These are phyloP conservation scores for Sialia sialis DNA, from an alignment of 2,113 vertebrate genomes.

Conservation along the genomic window DNA sequence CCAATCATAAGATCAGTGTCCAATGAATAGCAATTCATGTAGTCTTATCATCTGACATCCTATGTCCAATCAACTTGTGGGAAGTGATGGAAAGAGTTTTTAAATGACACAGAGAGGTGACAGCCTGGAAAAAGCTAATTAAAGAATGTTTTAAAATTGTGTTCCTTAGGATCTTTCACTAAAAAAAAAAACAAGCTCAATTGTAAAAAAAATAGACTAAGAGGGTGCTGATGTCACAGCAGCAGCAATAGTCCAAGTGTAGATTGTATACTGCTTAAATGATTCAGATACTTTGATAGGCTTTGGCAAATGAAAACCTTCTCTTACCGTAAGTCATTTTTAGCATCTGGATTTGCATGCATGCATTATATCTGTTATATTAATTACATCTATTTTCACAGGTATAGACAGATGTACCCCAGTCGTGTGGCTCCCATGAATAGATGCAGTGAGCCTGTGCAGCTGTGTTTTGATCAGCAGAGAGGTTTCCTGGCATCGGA, in stretches of 20 bases:
- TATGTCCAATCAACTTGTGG: neutral
- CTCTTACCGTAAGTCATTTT: slow-evolving; percentile 54
- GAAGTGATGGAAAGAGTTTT: neutral
- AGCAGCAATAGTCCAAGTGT: neutral
- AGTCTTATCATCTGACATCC: neutral
- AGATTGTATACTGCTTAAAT: neutral
- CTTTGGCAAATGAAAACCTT: slow-evolving; percentile 46
- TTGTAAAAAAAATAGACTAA: neutral
- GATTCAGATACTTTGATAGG: neutral
- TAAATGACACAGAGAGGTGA: neutral
- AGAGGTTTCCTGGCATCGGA: slow-evolving; percentile 72
- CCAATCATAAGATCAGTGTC: neutral
- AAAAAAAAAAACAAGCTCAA: neutral
- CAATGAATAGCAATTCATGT: neutral
- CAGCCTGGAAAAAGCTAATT: neutral
- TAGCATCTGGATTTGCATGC: slow-evolving; percentile 67
- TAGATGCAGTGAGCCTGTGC: slow-evolving; percentile 61
- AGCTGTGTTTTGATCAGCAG: slow-evolving; percentile 82
- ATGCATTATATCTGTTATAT: slow-evolving; percentile 73
- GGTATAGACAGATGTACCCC: slow-evolving; percentile 72
- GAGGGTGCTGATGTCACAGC: neutral
- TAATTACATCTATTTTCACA: slow-evolving; percentile 81
- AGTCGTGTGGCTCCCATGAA: slow-evolving; percentile 67
- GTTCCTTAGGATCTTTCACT: neutral
- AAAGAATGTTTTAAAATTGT: neutral